Evolutionary conservation across 2,888 invertebrate species (phyloP).

Genomic region (Chrysotoxum bicinctum): DNA sequence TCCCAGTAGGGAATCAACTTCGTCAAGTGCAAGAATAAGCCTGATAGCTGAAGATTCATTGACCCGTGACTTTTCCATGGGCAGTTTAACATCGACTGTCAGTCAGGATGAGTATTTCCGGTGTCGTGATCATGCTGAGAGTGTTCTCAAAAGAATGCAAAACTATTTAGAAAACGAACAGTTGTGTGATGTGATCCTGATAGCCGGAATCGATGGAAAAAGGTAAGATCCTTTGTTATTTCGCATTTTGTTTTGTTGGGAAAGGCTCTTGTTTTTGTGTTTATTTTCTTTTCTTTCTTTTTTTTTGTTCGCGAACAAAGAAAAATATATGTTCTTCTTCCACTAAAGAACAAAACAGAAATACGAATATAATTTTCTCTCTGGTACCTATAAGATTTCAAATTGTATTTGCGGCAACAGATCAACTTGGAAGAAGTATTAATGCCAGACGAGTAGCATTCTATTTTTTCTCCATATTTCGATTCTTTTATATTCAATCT

Average conservation of each 20-base stretch:
- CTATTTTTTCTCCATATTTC: neutral
- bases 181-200: conserved; percentile 93
- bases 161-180: conserved; percentile 90
- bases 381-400: neutral
- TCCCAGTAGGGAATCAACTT: conserved; percentile 81
- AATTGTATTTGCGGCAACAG: conserved; percentile 25
- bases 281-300: neutral
- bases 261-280: conserved; percentile 18
- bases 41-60: conserved; percentile 82
- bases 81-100: conserved; percentile 86
- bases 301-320: conserved; percentile 33
- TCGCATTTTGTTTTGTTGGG: neutral
- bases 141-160: conserved; percentile 91
- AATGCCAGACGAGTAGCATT: neutral
- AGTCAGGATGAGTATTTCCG: conserved; percentile 91
- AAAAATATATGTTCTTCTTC: conserved; percentile 2
- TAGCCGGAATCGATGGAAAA: conserved; percentile 88
- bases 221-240: conserved; percentile 81
- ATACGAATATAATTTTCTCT: neutral
- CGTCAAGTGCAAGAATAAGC: conserved; percentile 79
- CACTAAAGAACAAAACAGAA: conserved; percentile 3
- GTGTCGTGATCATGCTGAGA: conserved; percentile 90
- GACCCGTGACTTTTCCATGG: conserved; percentile 86
- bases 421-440: conserved; percentile 16
- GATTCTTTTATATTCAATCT: conserved; percentile 25